Base-by-base conservation (phyloP, 2,888 invertebrate genomes). In the Willowsia nigromaculata region DNA sequence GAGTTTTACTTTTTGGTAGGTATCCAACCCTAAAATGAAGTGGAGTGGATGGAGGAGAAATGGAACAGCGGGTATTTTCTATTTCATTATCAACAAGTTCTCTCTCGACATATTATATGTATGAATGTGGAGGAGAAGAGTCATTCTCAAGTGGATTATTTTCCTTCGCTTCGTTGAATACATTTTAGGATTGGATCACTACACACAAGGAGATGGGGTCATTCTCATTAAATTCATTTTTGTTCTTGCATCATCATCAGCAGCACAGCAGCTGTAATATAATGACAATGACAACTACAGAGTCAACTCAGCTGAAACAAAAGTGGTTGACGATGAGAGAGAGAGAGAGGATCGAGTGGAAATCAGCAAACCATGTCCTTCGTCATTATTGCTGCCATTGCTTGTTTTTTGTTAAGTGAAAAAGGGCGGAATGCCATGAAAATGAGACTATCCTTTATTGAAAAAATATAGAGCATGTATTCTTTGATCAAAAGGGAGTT, bases 91-190 rank as follows among this genome's bases (percentile, higher is more conserved):
- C 78, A 78, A 18, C 53, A 78, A n/a, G n/a, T 18, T 65, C 33
- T 65, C 3, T 33, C 37, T 5, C 1, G 9, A 22, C 40, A n/a
- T n/a, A 40, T 68, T 22, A 30, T 27, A 25, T 9, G 18, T 22
- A 25, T 40, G 68, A 40, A 37, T 7, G 33, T 25, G 18, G 27
- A 18, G n/a, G n/a, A 53, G 22, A 65, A 50, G 83, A 68, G 83
- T 83, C 83, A 83, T 83, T 71, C 22, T 68, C 65, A 68, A 83
- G 83, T 83, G 68, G 83, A 83, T 68, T 83, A 68, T 68, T 47
- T 62, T 81, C 56, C 74, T 81, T 81, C 25, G 81, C 30, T 50
- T 47, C 37, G 83, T 65, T 82, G 65, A 27, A 50, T 40, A 50
- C 68, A 68, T 30, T 56, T 56, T 47, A n/a, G 74, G 47, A n/a